Evolutionary conservation across 2,888 invertebrate genomes (phyloP).

Genomic region (Neria commutata): DNA sequence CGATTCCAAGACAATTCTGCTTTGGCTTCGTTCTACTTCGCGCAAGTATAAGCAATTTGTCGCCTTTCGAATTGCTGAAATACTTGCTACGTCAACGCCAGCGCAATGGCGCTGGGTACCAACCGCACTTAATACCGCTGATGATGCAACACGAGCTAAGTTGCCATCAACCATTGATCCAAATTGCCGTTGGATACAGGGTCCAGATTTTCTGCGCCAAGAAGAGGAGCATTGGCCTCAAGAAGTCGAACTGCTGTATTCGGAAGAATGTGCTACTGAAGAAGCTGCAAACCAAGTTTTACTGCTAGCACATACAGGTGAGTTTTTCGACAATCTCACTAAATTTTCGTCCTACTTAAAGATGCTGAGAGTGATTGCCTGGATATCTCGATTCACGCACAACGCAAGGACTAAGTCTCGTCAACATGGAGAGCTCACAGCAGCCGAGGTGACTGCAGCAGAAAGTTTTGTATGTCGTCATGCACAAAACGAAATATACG

Average conservation of each 20-base stretch:
- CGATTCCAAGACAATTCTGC: conserved; percentile 5
- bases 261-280: background rate
- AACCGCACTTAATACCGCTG: conserved; percentile 8
- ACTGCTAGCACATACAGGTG: background rate
- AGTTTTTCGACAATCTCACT: background rate
- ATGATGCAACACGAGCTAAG: conserved; percentile 12
- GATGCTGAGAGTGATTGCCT: background rate
- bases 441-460: no score
- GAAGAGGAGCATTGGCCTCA: background rate
- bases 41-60: conserved; percentile 8
- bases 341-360: background rate
- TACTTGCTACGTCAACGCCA: background rate
- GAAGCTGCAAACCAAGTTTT: background rate
- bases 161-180: background rate
- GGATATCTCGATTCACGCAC: background rate
- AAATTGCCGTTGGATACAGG: conserved; percentile 4
- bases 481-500: background rate
- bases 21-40: conserved; percentile 14
- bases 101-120: conserved; percentile 13
- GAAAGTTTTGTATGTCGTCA: no score
- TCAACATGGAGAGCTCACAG: no score
- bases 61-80: background rate
- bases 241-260: background rate
- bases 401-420: no score
- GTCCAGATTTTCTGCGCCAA: conserved; percentile 5